phyloP scores from a whole-genome alignment of 2,113 vertebrate species.

The Lepidothrix coronata region DNA sequence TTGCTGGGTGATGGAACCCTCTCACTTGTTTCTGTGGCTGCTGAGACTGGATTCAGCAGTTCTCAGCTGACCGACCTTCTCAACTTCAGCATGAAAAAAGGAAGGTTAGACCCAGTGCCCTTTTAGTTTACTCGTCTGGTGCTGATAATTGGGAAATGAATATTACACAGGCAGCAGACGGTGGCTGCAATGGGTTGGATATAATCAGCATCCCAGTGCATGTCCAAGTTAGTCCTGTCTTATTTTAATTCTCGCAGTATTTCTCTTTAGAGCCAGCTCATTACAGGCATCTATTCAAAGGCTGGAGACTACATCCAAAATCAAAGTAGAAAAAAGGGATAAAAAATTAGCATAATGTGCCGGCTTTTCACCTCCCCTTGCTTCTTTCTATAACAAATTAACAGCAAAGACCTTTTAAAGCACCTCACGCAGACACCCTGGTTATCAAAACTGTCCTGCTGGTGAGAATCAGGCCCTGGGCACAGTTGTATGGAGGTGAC shows the following conservation, averaged over 20 bases:
- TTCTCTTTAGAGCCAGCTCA: slow-evolving; percentile 69
- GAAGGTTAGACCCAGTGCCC: neutral
- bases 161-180: neutral
- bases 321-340: neutral
- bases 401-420: slow-evolving; percentile 63
- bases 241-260: slow-evolving; percentile 67
- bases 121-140: slow-evolving; percentile 22
- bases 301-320: slow-evolving; percentile 36
- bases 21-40: neutral
- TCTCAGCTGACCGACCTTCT: neutral
- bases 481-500: neutral
- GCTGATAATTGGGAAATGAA: slow-evolving; percentile 17
- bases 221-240: slow-evolving; percentile 59
- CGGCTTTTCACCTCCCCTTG: slow-evolving; percentile 48
- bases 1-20: neutral
- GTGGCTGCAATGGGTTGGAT: neutral
- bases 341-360: slow-evolving; percentile 17
- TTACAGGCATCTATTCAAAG: slow-evolving; percentile 69
- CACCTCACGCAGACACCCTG: slow-evolving; percentile 39
- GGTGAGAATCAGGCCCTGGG: slow-evolving; percentile 30
- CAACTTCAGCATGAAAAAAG: neutral
- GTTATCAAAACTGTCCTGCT: slow-evolving; percentile 54
- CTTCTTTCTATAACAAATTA: slow-evolving; percentile 51
- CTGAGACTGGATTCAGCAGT: neutral
- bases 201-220: slow-evolving; percentile 19